phyloP scores from a whole-genome alignment of 2,888 invertebrate species.

The Tipula unca region DNA sequence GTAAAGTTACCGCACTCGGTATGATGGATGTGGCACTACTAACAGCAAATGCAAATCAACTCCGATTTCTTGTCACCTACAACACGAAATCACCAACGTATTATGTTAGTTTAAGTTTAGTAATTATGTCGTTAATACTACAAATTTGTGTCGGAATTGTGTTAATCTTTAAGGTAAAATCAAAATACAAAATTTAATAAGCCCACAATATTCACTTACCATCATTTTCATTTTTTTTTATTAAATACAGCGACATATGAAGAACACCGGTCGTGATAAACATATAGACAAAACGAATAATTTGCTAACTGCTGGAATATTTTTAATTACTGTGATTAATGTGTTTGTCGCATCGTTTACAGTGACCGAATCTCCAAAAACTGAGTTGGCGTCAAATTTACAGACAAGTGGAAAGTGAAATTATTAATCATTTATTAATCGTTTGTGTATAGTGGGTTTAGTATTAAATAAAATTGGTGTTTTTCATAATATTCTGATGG shows the following conservation, averaged over 20 bases:
- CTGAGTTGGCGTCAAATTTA: neutral
- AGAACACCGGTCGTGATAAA: constrained; percentile 30
- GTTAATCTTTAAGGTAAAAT: neutral
- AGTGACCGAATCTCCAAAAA: constrained; percentile 32
- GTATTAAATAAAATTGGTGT: no score
- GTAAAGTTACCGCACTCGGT: neutral
- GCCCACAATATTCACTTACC: no score
- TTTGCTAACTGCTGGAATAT: constrained; percentile 53
- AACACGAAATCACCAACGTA: neutral
- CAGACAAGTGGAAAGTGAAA: no score
- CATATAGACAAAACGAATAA: constrained; percentile 51
- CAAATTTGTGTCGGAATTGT: neutral
- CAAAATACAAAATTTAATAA: no score
- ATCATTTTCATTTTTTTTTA: no score
- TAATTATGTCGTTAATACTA: neutral
- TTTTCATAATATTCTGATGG: no score
- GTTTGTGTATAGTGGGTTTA: no score
- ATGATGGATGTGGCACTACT: neutral
- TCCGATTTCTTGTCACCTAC: neutral
- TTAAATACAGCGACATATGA: constrained; percentile 33
- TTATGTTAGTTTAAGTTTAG: neutral
- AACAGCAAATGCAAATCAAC: neutral
- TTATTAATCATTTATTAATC: no score
- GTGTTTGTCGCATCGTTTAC: constrained; percentile 52
- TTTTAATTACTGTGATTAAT: constrained; percentile 59